Evolutionary conservation across 1,140 invertebrate species (phyloP), one percentile per base, ranked within the genome.

Genomic region (Drosophila leontia): DNA sequence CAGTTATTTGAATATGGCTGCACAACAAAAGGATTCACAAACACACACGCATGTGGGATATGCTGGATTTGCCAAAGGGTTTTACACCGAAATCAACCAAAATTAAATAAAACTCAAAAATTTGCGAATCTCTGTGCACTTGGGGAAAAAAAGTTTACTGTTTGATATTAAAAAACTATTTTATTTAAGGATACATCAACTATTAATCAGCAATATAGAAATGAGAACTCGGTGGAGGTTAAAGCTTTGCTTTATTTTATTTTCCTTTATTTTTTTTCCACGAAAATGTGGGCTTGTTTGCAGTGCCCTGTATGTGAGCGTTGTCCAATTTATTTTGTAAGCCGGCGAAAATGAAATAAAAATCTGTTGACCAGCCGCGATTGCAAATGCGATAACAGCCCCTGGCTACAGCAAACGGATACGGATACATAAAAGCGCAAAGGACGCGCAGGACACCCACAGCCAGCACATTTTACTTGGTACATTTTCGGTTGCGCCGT

Each of bases 1-100:
- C 69, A 78, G 78, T 85, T 85, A 75, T 85, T 86, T 85, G 78
- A 85, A 85, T 85, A 82, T 56, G 41, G 63, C 48, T 11, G 63
- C 39, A 56, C 58, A 67, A 75, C 45, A 75, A 65, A 34, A 13
- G 58, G 19, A 67, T 77, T 68, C n/a, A 34, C 47, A 29, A 29
- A 5, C 9, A 32, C 70, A 32, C 45, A 60, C 55, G 67, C 37
- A n/a, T 39, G 19, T 50, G 70, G 39, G 63, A 32, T 70, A 39
- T 70, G 39, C 42, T 23, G 61, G 61, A 65, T 59, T 78, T 77
- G 64, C 63, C 32, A 61, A 77, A 59, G 55, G 75, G 37, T 69
- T 69, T 68, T 77, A 32, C 55, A 19, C 41, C 75, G 42, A 61
- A 77, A 76, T 77, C 57, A 68, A 67, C 72, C 62, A 60, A 77